phyloP scores from a whole-genome alignment of 2,113 vertebrate genomes.

The Lampris incognitus region DNA sequence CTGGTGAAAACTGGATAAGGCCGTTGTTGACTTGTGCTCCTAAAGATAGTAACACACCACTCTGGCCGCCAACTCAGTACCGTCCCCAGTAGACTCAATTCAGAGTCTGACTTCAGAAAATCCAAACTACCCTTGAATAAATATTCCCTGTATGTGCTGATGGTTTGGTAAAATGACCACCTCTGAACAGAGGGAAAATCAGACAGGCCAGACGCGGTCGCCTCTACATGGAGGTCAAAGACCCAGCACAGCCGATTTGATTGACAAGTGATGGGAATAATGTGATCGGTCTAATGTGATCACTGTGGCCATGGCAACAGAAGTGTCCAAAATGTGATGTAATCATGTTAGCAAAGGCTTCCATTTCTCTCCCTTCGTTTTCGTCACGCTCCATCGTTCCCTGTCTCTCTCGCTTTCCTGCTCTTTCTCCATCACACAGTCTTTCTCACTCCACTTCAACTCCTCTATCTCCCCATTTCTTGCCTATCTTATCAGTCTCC shows the following conservation, averaged over 20 bases:
- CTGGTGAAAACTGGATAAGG: too few relatives aligned
- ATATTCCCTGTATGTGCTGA: too few relatives aligned
- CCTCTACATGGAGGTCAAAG: slow-evolving; percentile 10
- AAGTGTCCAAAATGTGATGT: slow-evolving; percentile 64
- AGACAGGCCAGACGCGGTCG: not conserved
- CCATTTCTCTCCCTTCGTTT: slow-evolving; percentile 34
- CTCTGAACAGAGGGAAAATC: not conserved
- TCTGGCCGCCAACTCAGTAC: too few relatives aligned
- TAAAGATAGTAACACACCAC: too few relatives aligned
- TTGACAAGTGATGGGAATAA: slow-evolving; percentile 23
- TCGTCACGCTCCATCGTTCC: slow-evolving; percentile 14
- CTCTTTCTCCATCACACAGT: not conserved
- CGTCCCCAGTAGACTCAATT: not conserved
- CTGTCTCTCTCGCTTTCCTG: not conserved
- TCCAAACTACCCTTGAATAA: too few relatives aligned
- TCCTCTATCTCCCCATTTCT: not conserved
- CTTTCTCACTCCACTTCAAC: not conserved
- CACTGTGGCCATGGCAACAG: slow-evolving; percentile 68
- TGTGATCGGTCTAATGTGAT: slow-evolving; percentile 60
- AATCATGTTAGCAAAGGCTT: slow-evolving; percentile 53
- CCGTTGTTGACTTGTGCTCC: too few relatives aligned
- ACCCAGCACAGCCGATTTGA: slow-evolving; percentile 4
- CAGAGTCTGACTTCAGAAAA: too few relatives aligned
- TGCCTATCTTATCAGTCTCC: not conserved
- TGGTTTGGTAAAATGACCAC: too few relatives aligned